Percentiles rank a stretch among this genome's conserved stretches.
These are phyloP conservation scores for Gortyna flavago DNA, from an alignment of 2,888 invertebrate species.

Conservation along the genomic window DNA sequence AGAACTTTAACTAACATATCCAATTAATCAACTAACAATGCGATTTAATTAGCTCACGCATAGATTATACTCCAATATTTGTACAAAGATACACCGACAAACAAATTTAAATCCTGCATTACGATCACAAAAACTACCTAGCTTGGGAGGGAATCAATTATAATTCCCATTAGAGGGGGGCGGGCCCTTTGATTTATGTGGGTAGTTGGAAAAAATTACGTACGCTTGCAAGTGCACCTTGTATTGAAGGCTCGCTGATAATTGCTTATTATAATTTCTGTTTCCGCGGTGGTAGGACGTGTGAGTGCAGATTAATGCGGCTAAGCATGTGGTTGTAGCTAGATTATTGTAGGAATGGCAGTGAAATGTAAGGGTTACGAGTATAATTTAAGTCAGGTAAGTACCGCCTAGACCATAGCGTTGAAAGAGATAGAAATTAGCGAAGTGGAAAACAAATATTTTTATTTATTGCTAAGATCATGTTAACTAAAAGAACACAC, in stretches of 20 bases:
- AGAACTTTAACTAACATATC: background rate
- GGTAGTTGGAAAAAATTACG: conserved; percentile 65
- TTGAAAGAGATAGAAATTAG: background rate
- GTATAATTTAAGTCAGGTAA: conserved; percentile 18
- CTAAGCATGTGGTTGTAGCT: conserved; percentile 26
- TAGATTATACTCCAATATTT: conserved; percentile 56
- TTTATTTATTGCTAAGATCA: too few species aligned
- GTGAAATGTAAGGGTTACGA: background rate
- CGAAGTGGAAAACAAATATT: background rate
- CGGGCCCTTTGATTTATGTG: conserved; percentile 77
- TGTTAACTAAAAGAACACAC: background rate
- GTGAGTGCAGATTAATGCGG: conserved; percentile 38
- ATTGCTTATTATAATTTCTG: conserved; percentile 64
- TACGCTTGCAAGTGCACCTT: conserved; percentile 68
- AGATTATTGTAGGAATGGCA: conserved; percentile 10
- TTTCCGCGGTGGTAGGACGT: conserved; percentile 52
- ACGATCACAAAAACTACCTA: conserved; percentile 70
- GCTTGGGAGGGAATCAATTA: conserved; percentile 80
- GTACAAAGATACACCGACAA: conserved; percentile 57
- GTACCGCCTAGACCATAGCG: background rate
- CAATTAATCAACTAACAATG: conserved; percentile 53
- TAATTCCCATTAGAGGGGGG: conserved; percentile 81
- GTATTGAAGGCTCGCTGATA: conserved; percentile 60
- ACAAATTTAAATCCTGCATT: conserved; percentile 67
- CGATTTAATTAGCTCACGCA: conserved; percentile 51